phyloP scores from a whole-genome alignment of 2,797 vertebrate species.

The Phrynocephalus vlangalii region DNA sequence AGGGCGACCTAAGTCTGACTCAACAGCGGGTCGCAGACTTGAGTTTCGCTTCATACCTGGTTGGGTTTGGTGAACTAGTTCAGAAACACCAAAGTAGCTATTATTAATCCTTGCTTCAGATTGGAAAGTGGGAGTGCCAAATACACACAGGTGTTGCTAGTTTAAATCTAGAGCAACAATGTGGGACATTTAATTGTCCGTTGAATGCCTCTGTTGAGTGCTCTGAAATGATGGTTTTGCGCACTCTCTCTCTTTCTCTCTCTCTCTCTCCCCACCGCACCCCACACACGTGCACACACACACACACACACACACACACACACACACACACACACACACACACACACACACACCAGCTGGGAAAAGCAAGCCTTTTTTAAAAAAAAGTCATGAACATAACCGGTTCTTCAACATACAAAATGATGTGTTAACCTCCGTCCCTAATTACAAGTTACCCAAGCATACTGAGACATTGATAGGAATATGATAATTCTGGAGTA shows the following conservation, averaged over 20 bases:
- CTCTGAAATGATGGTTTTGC: background rate
- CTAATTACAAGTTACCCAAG: constrained; percentile 71
- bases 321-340: background rate
- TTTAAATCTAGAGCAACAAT: too few relatives aligned
- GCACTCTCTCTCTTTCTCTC: background rate
- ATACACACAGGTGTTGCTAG: background rate
- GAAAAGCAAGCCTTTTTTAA: constrained; percentile 55
- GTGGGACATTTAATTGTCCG: constrained; percentile 13
- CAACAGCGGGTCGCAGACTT: too few relatives aligned
- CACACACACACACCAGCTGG: constrained; percentile 29
- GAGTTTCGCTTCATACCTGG: too few relatives aligned
- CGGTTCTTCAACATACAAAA: constrained; percentile 70
- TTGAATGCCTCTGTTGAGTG: constrained; percentile 33
- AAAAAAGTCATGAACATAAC: constrained; percentile 47
- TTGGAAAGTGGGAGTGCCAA: background rate
- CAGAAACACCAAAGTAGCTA: background rate
- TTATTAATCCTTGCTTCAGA: background rate
- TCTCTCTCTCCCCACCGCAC: background rate
- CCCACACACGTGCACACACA: too few relatives aligned
- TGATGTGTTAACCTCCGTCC: constrained; percentile 73
- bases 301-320: background rate
- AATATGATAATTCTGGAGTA: constrained; percentile 65
- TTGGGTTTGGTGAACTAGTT: background rate
- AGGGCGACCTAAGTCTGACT: too few relatives aligned
- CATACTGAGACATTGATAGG: constrained; percentile 61